Percentiles rank a stretch among this genome's conserved stretches.
Evolutionary conservation across 2,888 invertebrate genomes (phyloP).

Genomic region (Graphium colonna): DNA sequence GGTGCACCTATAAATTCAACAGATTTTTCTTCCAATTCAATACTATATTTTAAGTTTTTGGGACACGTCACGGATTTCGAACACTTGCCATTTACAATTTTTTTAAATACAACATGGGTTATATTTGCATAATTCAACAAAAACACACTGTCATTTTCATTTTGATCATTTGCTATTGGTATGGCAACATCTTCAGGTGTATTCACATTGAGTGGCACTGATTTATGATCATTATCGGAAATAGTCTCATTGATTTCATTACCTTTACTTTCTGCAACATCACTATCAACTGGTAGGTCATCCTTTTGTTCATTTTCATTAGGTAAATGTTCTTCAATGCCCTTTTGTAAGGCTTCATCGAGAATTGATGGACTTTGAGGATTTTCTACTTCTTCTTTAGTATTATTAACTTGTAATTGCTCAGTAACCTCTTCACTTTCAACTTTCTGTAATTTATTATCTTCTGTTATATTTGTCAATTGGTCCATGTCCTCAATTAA

Average conservation of each 20-base stretch:
- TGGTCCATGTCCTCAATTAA: constrained; percentile 49
- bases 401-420: constrained; percentile 26
- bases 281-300: constrained; percentile 15
- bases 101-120: constrained; percentile 66
- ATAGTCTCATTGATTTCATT: constrained; percentile 15
- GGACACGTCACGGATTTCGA: constrained; percentile 63
- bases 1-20: constrained; percentile 73
- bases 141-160: constrained; percentile 23
- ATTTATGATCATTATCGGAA: constrained; percentile 20
- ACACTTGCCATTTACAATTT: constrained; percentile 53
- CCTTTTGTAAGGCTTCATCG: constrained; percentile 59
- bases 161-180: constrained; percentile 28
- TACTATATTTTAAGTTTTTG: constrained; percentile 65
- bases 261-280: constrained; percentile 12
- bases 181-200: constrained; percentile 9
- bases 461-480: constrained; percentile 36
- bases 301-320: constrained; percentile 25
- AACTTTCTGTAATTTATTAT: constrained; percentile 28
- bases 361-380: constrained; percentile 67
- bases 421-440: constrained; percentile 26
- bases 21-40: constrained; percentile 62
- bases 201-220: constrained; percentile 8
- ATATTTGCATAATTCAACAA: constrained; percentile 35
- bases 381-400: constrained; percentile 44
- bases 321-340: constrained; percentile 59